Evolutionary conservation across 1,140 invertebrate genomes (phyloP).

Genomic region (Brachionus plicatilis): DNA sequence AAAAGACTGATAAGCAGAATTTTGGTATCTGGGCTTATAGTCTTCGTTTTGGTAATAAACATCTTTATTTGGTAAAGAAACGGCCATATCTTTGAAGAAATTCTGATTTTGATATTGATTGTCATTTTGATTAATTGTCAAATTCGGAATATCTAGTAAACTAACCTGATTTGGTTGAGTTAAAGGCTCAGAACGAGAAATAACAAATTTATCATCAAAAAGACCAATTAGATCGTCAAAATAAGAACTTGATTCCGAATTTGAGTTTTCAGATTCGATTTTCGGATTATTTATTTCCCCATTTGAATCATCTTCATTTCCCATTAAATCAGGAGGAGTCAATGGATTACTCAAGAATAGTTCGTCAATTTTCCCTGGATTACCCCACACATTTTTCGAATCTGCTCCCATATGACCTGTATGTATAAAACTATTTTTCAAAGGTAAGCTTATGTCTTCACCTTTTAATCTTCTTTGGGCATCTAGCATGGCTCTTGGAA

Average conservation of each 20-base stretch:
- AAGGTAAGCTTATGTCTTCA: constrained; percentile 54
- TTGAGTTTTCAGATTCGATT: not conserved
- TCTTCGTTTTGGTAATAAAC: not conserved
- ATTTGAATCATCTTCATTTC: constrained; percentile 49
- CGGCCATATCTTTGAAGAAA: not conserved
- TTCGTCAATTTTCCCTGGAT: constrained; percentile 71
- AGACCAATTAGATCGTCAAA: constrained; percentile 1
- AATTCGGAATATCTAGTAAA: not conserved
- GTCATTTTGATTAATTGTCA: not conserved
- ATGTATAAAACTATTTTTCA: constrained; percentile 79
- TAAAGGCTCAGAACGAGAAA: not conserved
- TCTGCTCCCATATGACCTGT: constrained; percentile 59
- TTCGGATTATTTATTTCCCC: not conserved
- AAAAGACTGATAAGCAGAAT: not conserved
- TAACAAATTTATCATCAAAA: not conserved
- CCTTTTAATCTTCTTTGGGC: constrained; percentile 57
- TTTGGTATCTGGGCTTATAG: not conserved
- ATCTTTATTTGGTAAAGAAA: not conserved
- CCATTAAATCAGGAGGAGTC: constrained; percentile 70
- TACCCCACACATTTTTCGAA: constrained; percentile 65
- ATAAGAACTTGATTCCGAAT: not conserved
- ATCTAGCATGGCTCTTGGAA: constrained; percentile 66
- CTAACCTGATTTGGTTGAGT: not conserved
- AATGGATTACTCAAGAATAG: constrained; percentile 76
- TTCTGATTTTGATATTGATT: constrained; percentile 1